Conservation (phyloP, 2,888 invertebrate species). For the Temnothorax unifasciatus region DNA sequence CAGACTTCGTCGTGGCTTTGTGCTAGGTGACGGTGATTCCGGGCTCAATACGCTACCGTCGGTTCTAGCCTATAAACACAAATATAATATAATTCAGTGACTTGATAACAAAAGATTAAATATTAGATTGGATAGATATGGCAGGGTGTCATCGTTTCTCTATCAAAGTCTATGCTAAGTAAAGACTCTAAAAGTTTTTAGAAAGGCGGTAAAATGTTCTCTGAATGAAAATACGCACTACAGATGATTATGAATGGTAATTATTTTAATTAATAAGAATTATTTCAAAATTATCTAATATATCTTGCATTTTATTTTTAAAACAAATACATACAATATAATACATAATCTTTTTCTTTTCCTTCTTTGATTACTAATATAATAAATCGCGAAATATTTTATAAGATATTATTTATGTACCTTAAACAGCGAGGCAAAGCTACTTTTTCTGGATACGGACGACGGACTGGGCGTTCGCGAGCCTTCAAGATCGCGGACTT, state of each 20-base stretch:
- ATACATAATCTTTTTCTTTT: not conserved
- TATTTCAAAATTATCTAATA: not conserved
- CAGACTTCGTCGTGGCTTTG: slow-evolving; percentile 83
- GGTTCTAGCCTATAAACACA: slow-evolving; percentile 78
- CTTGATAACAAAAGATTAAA: not conserved
- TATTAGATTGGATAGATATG: not conserved
- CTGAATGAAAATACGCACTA: not conserved
- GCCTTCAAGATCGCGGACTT: slow-evolving; percentile 84
- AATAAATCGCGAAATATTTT: not conserved
- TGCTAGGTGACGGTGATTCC: slow-evolving; percentile 83
- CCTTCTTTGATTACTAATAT: not conserved
- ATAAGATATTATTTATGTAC: slow-evolving; percentile 82
- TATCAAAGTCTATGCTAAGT: not conserved
- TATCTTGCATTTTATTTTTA: not conserved
- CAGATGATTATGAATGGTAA: not conserved
- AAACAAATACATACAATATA: not conserved
- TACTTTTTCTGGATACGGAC: slow-evolving; percentile 91
- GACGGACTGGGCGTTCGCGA: slow-evolving; percentile 90
- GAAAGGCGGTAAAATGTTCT: not conserved
- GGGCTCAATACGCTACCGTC: slow-evolving; percentile 83
- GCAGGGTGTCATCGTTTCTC: no score
- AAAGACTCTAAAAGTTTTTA: not conserved
- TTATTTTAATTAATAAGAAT: not conserved
- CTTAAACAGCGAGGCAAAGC: slow-evolving; percentile 93
- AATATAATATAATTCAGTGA: slow-evolving; percentile 53